A percentile compares a stretch with the other conserved stretches of the same genome.
phyloP scores from a whole-genome alignment of 2,797 vertebrate species.

The Myotis myotis region DNA sequence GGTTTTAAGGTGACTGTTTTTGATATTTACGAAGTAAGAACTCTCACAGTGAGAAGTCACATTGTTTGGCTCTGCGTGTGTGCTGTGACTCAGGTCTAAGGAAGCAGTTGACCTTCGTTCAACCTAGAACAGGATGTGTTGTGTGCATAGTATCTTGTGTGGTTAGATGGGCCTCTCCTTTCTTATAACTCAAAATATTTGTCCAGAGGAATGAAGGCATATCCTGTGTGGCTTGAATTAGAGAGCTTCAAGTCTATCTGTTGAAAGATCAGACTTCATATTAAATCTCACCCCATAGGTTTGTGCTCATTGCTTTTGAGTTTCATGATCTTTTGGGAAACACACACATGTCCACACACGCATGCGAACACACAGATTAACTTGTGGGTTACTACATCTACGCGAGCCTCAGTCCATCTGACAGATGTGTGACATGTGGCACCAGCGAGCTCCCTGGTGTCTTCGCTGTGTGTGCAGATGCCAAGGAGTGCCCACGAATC shows the following conservation, averaged over 20 bases:
- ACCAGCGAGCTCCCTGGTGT: neutral
- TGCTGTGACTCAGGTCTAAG: neutral
- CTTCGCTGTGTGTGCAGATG: neutral
- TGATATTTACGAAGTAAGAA: conserved; percentile 1
- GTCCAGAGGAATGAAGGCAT: conserved; percentile 15
- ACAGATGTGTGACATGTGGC: conserved; percentile 2
- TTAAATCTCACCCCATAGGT: neutral
- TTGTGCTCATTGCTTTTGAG: conserved; percentile 44
- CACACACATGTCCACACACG: neutral
- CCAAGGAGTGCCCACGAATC: neutral
- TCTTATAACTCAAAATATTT: neutral
- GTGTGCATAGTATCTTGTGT: neutral
- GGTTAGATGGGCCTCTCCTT: neutral
- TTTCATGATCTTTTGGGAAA: conserved; percentile 18
- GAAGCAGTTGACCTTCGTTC: neutral
- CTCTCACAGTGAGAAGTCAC: conserved; percentile 25
- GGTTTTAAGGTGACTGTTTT: neutral
- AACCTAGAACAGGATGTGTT: neutral
- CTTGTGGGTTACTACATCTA: conserved; percentile 12
- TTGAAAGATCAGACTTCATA: neutral
- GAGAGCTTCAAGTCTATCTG: neutral
- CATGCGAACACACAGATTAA: neutral
- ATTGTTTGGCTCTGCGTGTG: neutral
- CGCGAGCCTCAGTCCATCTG: conserved; percentile 53
- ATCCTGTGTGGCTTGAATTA: neutral